A percentile compares a stretch with the other conserved stretches of the same genome.
Conservation (phyloP, 1,140 invertebrate genomes). For the Eupeodes corollae region DNA sequence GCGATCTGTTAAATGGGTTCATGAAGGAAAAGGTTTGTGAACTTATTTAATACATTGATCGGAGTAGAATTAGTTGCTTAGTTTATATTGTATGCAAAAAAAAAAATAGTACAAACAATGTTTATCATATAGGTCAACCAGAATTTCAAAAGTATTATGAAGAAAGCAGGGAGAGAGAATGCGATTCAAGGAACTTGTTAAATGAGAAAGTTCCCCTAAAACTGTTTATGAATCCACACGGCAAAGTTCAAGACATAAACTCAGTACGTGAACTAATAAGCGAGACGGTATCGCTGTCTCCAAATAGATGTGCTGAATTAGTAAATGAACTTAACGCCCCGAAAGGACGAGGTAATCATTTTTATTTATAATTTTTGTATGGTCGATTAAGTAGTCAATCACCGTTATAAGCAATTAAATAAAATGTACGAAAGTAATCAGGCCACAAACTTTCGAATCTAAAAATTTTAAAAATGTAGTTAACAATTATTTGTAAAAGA, state of each 20-base stretch:
- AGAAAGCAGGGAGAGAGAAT: conserved; percentile 15
- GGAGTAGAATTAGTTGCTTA: background rate
- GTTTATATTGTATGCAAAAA: background rate
- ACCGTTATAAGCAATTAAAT: too few species aligned
- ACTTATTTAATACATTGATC: background rate
- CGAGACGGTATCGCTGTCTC: conserved; percentile 51
- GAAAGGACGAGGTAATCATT: conserved; percentile 56
- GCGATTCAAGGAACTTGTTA: conserved; percentile 8
- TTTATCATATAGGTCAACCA: too few species aligned
- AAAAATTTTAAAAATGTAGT: too few species aligned
- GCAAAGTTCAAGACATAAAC: conserved; percentile 58
- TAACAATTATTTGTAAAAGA: too few species aligned
- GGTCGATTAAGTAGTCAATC: too few species aligned
- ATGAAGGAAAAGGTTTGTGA: conserved; percentile 49
- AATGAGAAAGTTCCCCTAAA: conserved; percentile 55
- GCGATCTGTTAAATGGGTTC: conserved; percentile 86
- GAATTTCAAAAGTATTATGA: conserved; percentile 4
- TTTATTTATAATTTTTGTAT: too few species aligned
- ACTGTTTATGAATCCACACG: conserved; percentile 67
- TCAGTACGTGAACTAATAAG: conserved; percentile 47
- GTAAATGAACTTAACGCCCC: conserved; percentile 67
- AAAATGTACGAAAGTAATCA: too few species aligned
- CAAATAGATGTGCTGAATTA: conserved; percentile 58
- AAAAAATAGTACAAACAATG: background rate
- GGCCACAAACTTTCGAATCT: too few species aligned